Evolutionary conservation across 2,888 invertebrate genomes (phyloP), one percentile per base, ranked within the genome.

Genomic region (Drosophila fulvimacula): DNA sequence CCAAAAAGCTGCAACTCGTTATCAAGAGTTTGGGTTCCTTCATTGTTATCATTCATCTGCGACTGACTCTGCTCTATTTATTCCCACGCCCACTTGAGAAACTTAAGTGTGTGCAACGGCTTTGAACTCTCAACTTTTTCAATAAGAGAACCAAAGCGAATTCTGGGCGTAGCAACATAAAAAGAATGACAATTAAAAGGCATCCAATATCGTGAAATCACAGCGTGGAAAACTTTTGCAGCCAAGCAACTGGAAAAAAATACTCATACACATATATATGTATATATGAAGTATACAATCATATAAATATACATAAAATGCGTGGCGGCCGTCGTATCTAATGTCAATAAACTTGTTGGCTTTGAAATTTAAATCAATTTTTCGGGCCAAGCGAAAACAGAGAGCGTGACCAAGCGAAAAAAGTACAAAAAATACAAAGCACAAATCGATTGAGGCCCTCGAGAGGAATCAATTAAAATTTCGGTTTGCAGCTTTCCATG

Each of bases 321-420:
- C 17, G 36, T n/a, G 30, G 19, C 27, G 44, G 44, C 51, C 42
- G 15, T 52, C 39, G 62, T 64, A 58, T 89, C 82, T 72, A 68
- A 79, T 82, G 82, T 89, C 83, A 84, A 88, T 85, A 89, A 89
- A 88, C 90, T 85, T 82, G 61, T 70, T 76, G 69, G 63, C 82
- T 85, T 70, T 73, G 76, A 89, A 89, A 76, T 72, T 46, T 49
- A 72, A 79, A 89, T 83, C 79, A 81, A 76, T 82, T 81, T 81
- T 72, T 79, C 46, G 38, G 44, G 27, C 64, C 39, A 57, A 62
- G 42, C 58, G 55, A 64, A 70, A 56, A 49, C 69, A 38, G 41
- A 42, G 39, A 63, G 51, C 41, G 51, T 59, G 34, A 60, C 55
- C 68, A 56, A 62, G 60, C 63, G 39, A 57, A 30, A 46, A 39